Evolutionary conservation across 2,888 invertebrate genomes (phyloP), one percentile per base, ranked within the genome.

Genomic region (Apamea monoglypha): DNA sequence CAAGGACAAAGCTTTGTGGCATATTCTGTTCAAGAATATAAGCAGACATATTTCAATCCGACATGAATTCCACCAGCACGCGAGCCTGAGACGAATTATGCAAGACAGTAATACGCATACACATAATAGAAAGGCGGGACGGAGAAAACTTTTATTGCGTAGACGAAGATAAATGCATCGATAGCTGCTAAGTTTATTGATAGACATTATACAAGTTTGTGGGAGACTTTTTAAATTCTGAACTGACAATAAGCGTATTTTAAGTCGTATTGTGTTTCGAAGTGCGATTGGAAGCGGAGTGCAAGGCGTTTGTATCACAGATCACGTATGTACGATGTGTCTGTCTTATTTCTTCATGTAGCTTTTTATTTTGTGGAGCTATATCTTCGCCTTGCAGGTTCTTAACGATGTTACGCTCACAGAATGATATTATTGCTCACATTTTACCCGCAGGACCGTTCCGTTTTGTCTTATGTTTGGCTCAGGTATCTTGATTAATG

Each of bases 1-100:
- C 92, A 97, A 97, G 91, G 97, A 97, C 91, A 97, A 96, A 94
- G 96, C 97, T 74, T 89, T 97, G 91, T 97, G 97, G 97, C 97
- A 96, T 90, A 97, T 97, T 92, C 91, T 97, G 85, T 97, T 97
- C 91, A 97, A 97, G 92, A 97, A 97, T 92, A 97, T 97, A 90
- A 97, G 96, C 93, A 95, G 95, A 89, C 97, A 97, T 91, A 95
- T 97, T 91, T 94, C 97, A 85, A 96, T 97, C 89, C 93, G 97
- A 76, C 97, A 97, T 87, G 96, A 97, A 91, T 97, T 97, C 83
- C 97, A 97, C 88, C 96, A 96, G 86, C 96, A 97, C 89, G 94
- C 97, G 63, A 96, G 97, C 83, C 90, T 97, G 87, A 93, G 92
- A 74, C 92, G 97, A 68, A 97, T 97, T 88, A 95, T 97, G 95